phyloP scores from a whole-genome alignment of 2,888 invertebrate genomes.

The Drosophila birchii region DNA sequence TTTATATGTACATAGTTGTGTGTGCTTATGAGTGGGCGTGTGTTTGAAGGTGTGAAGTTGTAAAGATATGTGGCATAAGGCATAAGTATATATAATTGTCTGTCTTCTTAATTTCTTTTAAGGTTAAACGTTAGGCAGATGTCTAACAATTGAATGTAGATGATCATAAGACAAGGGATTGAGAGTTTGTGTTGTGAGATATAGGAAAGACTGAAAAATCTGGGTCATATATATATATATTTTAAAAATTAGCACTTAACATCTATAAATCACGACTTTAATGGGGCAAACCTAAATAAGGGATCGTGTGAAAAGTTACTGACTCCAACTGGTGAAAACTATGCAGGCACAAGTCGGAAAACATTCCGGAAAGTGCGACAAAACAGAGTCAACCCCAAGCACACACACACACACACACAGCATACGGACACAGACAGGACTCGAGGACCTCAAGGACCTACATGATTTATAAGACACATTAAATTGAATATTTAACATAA shows the following conservation, averaged over 20 bases:
- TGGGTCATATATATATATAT: not conserved
- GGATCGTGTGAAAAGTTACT: not conserved
- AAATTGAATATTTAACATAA: constrained; percentile 79
- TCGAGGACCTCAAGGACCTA: constrained; percentile 60
- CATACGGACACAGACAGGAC: constrained; percentile 5
- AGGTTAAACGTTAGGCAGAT: not conserved
- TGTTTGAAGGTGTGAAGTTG: not conserved
- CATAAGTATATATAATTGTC: no score
- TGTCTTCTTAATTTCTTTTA: no score
- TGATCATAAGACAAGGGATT: no score
- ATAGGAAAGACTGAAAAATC: not conserved
- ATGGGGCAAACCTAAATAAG: not conserved
- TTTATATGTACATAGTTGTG: not conserved
- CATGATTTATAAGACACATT: constrained; percentile 78
- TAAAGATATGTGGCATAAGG: not conserved
- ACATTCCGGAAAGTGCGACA: constrained; percentile 18
- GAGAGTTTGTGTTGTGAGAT: not conserved
- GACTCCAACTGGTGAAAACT: constrained; percentile 11
- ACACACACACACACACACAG: constrained; percentile 3
- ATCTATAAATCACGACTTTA: constrained; percentile 3
- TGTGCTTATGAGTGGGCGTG: not conserved
- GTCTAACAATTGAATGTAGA: no score
- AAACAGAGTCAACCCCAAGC: constrained; percentile 3
- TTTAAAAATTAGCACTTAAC: not conserved
- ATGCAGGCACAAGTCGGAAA: not conserved